Evolutionary conservation across 2,797 vertebrate genomes (phyloP).

Genomic region (Siniperca undulata): DNA sequence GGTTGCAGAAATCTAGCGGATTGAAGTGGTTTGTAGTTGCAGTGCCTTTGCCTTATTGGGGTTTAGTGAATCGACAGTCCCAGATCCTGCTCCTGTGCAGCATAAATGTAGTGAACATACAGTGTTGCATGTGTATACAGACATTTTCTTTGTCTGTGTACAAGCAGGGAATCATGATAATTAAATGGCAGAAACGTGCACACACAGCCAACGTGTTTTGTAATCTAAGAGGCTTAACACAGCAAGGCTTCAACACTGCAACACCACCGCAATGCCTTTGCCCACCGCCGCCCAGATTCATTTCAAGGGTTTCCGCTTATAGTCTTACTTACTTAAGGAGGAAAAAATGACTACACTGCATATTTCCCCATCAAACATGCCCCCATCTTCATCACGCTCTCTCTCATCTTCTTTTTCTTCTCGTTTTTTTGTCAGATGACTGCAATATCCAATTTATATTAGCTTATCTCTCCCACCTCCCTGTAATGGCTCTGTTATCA

Average conservation of each 20-base stretch:
- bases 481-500: conserved; percentile 68
- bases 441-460: conserved; percentile 75
- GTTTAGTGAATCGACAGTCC: neutral
- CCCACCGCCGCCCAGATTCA: conserved; percentile 62
- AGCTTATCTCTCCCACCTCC: conserved; percentile 66
- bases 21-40: neutral
- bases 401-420: conserved; percentile 3
- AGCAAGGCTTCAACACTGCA: conserved; percentile 66
- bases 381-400: conserved; percentile 17
- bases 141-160: conserved; percentile 30
- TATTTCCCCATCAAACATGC: conserved; percentile 55
- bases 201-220: conserved; percentile 80
- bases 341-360: conserved; percentile 57
- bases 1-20: neutral
- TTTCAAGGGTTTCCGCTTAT: conserved; percentile 71
- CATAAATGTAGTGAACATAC: conserved; percentile 3
- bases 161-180: conserved; percentile 61
- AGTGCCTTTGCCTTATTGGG: neutral
- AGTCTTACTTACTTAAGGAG: conserved; percentile 65
- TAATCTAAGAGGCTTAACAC: conserved; percentile 83
- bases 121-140: conserved; percentile 11
- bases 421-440: conserved; percentile 41
- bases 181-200: conserved; percentile 70
- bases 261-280: conserved; percentile 52
- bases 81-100: conserved; percentile 10